phyloP scores from a whole-genome alignment of 2,113 vertebrate genomes.

The Dinomys branickii region DNA sequence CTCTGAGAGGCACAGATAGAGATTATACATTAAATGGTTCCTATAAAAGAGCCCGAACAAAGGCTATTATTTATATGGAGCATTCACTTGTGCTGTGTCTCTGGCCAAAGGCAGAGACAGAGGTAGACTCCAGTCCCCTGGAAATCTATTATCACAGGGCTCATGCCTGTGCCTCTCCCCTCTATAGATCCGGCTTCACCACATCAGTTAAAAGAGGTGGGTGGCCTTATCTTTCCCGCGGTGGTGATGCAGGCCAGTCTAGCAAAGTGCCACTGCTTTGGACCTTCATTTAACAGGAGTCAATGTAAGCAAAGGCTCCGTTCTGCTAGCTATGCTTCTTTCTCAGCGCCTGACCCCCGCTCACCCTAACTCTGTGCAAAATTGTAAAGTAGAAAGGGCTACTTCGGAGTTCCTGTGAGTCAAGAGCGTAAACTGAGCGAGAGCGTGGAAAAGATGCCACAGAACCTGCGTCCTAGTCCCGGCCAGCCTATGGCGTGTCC shows the following conservation, averaged over 20 bases:
- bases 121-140: constrained; percentile 62
- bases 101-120: constrained; percentile 62
- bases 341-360: not conserved
- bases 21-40: constrained; percentile 21
- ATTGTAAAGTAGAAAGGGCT: not conserved
- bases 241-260: constrained; percentile 55
- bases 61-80: constrained; percentile 33
- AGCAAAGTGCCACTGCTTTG: constrained; percentile 39
- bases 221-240: constrained; percentile 68
- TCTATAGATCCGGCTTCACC: constrained; percentile 69
- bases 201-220: constrained; percentile 70
- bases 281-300: constrained; percentile 15
- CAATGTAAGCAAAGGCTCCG: constrained; percentile 11
- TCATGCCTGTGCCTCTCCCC: constrained; percentile 71
- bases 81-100: constrained; percentile 31
- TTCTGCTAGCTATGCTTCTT: not conserved
- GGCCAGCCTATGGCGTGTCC: not conserved
- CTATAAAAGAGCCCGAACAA: constrained; percentile 45
- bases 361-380: not conserved
- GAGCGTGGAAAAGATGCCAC: not conserved
- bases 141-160: constrained; percentile 64
- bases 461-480: not conserved
- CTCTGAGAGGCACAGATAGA: constrained; percentile 39
- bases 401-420: not conserved
- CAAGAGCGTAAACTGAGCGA: not conserved